These are phyloP conservation scores for Gracilinanus agilis DNA, from an alignment of 2,113 vertebrate genomes.

Conservation along the genomic window DNA sequence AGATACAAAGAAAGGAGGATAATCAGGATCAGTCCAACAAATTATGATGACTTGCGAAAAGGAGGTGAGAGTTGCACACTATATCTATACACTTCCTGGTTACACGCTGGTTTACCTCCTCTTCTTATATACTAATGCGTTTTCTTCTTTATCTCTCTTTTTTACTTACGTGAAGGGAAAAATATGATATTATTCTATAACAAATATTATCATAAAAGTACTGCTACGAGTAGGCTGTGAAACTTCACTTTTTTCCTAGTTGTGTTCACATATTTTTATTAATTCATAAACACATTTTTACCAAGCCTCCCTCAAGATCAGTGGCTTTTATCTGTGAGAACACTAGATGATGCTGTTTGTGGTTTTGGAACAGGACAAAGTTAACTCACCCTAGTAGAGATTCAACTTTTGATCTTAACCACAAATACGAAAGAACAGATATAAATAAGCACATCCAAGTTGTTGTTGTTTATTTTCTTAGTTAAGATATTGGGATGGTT, in stretches of 20 bases:
- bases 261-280: background rate
- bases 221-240: background rate
- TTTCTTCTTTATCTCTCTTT: background rate
- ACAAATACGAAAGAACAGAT: conserved; percentile 16
- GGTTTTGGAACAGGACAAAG: background rate
- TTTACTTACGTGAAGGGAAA: background rate
- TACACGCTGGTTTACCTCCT: background rate
- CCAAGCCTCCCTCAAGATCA: background rate
- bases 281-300: background rate
- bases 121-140: background rate
- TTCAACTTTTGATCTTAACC: conserved; percentile 21
- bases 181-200: background rate
- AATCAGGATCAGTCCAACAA: conserved; percentile 3
- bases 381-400: background rate
- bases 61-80: background rate
- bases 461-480: background rate
- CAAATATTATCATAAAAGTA: background rate
- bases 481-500: background rate
- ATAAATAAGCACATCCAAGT: background rate
- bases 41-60: background rate
- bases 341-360: background rate
- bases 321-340: background rate
- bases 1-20: conserved; percentile 30
- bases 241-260: background rate
- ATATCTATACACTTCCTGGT: background rate